Percentiles rank a stretch among this genome's conserved stretches.
Evolutionary conservation across 1,140 invertebrate species (phyloP).

Genomic region (Anoplolepis gracilipes): DNA sequence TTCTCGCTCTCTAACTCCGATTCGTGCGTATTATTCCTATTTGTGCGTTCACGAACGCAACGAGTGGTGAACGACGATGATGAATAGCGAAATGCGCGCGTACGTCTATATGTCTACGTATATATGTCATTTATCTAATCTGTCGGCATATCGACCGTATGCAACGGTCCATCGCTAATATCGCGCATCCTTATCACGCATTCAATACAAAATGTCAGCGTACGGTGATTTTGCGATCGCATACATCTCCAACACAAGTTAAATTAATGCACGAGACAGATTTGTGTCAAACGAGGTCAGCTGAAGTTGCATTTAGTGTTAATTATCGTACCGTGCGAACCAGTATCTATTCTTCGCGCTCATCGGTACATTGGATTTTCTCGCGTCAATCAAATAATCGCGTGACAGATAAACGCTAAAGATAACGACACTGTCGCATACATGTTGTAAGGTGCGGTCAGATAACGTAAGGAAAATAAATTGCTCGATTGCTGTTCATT

Average conservation of each 20-base stretch:
- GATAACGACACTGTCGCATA: background rate
- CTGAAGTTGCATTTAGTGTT: background rate
- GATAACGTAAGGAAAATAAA: constrained; percentile 31
- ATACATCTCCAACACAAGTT: background rate
- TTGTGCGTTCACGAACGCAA: background rate
- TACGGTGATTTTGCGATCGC: background rate
- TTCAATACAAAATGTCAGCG: background rate
- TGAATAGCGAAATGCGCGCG: background rate
- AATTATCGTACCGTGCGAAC: constrained; percentile 17
- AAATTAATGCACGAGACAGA: background rate
- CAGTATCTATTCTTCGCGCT: background rate
- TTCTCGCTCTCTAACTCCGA: background rate
- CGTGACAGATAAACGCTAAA: background rate
- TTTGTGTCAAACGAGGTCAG: background rate
- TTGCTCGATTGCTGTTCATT: background rate
- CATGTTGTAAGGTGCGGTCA: background rate
- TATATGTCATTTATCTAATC: constrained; percentile 22
- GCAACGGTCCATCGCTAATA: background rate
- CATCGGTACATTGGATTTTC: background rate
- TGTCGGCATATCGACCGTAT: background rate
- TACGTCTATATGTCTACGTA: background rate
- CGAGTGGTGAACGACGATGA: background rate
- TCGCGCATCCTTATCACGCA: constrained; percentile 1
- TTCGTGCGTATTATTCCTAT: background rate
- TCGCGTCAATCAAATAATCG: constrained; percentile 24